phyloP scores from a whole-genome alignment of 2,113 vertebrate genomes.

The Trogon melanurus region DNA sequence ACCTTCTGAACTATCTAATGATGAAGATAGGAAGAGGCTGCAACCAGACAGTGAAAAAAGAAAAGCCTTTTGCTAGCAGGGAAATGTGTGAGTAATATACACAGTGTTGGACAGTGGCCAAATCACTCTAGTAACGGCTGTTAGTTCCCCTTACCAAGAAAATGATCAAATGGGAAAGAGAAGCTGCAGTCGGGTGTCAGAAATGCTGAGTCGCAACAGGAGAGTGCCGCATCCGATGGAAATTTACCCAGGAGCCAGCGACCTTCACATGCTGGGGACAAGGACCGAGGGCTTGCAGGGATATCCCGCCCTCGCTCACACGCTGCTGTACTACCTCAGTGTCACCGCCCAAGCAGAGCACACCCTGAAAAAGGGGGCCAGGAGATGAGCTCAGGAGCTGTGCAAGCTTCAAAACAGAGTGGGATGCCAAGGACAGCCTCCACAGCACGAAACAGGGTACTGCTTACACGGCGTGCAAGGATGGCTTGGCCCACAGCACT shows the following conservation, averaged over 20 bases:
- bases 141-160: constrained; percentile 28
- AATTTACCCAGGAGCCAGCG: constrained; percentile 55
- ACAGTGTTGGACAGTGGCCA: constrained; percentile 47
- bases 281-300: not conserved
- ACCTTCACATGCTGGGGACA: not conserved
- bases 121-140: constrained; percentile 64
- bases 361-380: not conserved
- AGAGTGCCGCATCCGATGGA: constrained; percentile 58
- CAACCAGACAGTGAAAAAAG: constrained; percentile 33
- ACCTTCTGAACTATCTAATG: constrained; percentile 44
- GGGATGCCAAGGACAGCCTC: not conserved
- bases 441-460: not conserved
- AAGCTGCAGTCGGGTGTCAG: constrained; percentile 43
- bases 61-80: constrained; percentile 35
- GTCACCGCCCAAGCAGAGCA: not conserved
- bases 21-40: constrained; percentile 54
- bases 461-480: accelerated
- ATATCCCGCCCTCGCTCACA: not conserved
- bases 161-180: constrained; percentile 33
- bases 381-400: not conserved
- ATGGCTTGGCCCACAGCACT: not conserved
- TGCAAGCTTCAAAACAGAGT: not conserved
- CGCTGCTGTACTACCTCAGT: not conserved
- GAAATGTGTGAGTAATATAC: constrained; percentile 54
- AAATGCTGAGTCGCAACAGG: constrained; percentile 38